Evolutionary conservation across 1,140 invertebrate species (phyloP), one percentile per base, ranked within the genome.

Genomic region (Brachionus plicatilis): DNA sequence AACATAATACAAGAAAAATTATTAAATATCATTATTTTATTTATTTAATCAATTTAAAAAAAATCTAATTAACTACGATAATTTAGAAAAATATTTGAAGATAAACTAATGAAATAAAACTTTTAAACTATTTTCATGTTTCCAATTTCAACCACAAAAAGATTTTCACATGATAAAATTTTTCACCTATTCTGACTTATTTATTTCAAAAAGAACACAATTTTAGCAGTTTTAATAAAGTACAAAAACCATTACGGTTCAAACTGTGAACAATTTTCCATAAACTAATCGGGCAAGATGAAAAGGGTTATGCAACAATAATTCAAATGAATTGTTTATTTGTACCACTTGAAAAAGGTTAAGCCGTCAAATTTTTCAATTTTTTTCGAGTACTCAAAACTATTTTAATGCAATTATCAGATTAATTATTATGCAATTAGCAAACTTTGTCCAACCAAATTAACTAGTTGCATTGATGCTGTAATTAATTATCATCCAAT

Each of bases 401-500:
- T 41, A 72, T 72, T 33, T 37, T 33, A 68, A 33, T 72, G 53
- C 53, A 56, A 72, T 72, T 72, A 72, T 72, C 68, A 33, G 37
- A 72, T 72, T 72, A 72, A 41, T 41, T 72, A 72, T 72, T 72
- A 72, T 17, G 33, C n/a, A 37, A 72, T 41, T 41, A 72, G 29
- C 3, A 17, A 17, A 12, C 0, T 41, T 72, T 37, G 8, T 41
- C 37, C 29, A 45, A 72, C 14, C 8, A 41, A 41, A 41, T 17
- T 37, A 9, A 9, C 29, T 41, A 0, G n/a, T 41, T 1, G 11
- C 29, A 72, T 68, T 72, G 33, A 72, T 72, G 68, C 29, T 72
- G 68, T 41, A 72, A 72, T 8, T 72, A 72, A 72, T 72, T 72
- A 72, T 41, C n/a, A 72, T 68, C n/a, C 20, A 41, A 72, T 72